phyloP scores from a whole-genome alignment of 2,888 invertebrate species.

The Venusia cambrica region DNA sequence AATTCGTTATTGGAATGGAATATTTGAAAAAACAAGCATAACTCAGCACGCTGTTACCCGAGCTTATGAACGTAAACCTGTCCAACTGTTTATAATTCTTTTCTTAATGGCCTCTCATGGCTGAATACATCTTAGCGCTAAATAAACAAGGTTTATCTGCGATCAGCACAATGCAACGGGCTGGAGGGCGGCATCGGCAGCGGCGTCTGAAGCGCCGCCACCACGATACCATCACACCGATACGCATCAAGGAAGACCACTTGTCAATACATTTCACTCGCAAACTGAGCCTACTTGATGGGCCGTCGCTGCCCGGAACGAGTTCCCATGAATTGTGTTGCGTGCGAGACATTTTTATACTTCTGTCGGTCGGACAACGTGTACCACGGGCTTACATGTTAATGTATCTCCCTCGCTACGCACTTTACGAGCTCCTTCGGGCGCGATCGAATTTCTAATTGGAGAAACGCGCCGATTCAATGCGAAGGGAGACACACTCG shows the following conservation, averaged over 20 bases:
- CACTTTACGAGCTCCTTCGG: slow-evolving; percentile 44
- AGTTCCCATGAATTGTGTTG: slow-evolving; percentile 73
- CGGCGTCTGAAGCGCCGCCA: slow-evolving; percentile 75
- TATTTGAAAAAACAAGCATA: slow-evolving; percentile 54
- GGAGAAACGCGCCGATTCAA: slow-evolving; percentile 44
- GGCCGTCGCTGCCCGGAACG: slow-evolving; percentile 62
- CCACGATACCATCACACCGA: slow-evolving; percentile 76
- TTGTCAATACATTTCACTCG: slow-evolving; percentile 80
- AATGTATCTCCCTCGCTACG: slow-evolving; percentile 49
- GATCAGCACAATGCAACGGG: slow-evolving; percentile 73
- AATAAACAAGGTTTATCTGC: slow-evolving; percentile 76
- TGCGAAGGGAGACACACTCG: slow-evolving; percentile 42
- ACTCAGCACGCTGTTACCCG: slow-evolving; percentile 54
- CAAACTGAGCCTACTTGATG: slow-evolving; percentile 62
- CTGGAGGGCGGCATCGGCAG: slow-evolving; percentile 56
- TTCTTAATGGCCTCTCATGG: slow-evolving; percentile 68
- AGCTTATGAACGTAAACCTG: slow-evolving; percentile 66
- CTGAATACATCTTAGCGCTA: slow-evolving; percentile 74
- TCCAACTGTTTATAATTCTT: slow-evolving; percentile 66
- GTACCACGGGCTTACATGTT: slow-evolving; percentile 60
- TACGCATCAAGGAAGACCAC: slow-evolving; percentile 79
- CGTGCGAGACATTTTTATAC: slow-evolving; percentile 71
- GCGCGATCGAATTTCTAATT: slow-evolving; percentile 53
- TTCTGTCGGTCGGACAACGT: slow-evolving; percentile 59
- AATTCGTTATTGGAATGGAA: slow-evolving; percentile 58